phyloP scores from a whole-genome alignment of 2,113 vertebrate species.

The Alligator sinensis region DNA sequence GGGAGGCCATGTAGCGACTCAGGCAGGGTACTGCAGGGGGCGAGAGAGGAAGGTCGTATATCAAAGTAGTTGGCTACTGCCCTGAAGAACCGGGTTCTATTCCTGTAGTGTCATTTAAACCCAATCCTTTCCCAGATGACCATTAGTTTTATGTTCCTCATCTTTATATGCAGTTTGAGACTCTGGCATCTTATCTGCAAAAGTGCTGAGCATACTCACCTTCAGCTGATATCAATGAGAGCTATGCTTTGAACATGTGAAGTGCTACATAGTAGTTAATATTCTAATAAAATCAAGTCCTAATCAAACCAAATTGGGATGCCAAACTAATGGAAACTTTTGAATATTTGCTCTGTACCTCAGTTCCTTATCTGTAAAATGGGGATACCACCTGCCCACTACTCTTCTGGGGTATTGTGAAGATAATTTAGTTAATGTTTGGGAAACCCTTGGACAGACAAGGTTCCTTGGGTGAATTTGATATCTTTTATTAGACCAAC shows the following conservation, averaged over 20 bases:
- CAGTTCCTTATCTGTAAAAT: background rate
- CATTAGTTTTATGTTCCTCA: too few species aligned
- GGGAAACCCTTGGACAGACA: background rate
- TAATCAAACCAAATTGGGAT: background rate
- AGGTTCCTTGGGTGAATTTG: too few species aligned
- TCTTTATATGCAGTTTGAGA: background rate
- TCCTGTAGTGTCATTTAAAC: too few species aligned
- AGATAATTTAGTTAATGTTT: background rate
- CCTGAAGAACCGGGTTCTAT: too few species aligned
- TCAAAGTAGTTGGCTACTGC: too few species aligned
- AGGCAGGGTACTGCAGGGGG: too few species aligned
- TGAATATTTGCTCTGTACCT: background rate
- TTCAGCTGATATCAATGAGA: background rate
- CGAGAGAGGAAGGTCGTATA: too few species aligned
- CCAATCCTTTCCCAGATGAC: too few species aligned
- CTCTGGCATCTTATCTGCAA: background rate
- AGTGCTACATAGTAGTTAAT: background rate
- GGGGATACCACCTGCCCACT: background rate
- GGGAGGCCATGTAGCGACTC: too few species aligned
- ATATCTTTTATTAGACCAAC: too few species aligned
- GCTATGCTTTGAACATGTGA: background rate
- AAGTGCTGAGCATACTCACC: background rate
- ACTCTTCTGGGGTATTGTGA: background rate
- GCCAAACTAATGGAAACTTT: background rate
- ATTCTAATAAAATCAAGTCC: background rate